A percentile compares a stretch with the other conserved stretches of the same genome.
These are phyloP conservation scores for Drosophila helvetica DNA, from an alignment of 2,888 invertebrate genomes.

Conservation along the genomic window DNA sequence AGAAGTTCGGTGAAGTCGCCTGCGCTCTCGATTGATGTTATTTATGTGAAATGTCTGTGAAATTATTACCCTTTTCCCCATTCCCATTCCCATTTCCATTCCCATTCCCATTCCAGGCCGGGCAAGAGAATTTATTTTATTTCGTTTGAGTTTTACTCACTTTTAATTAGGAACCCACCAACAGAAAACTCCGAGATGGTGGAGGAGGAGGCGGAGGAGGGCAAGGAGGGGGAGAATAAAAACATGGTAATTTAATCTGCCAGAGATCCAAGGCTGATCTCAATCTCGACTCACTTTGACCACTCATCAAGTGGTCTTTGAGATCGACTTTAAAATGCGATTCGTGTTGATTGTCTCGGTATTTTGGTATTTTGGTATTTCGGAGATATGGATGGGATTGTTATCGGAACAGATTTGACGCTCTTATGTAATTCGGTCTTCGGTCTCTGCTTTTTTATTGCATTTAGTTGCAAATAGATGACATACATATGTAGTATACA, in stretches of 20 bases:
- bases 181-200: slow-evolving; percentile 5
- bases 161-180: slow-evolving; percentile 75
- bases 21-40: slow-evolving; percentile 75
- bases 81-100: too few relatives aligned
- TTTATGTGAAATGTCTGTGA: slow-evolving; percentile 77
- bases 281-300: slow-evolving; percentile 73
- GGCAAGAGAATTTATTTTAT: slow-evolving; percentile 73
- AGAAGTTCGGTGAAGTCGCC: slow-evolving; percentile 46
- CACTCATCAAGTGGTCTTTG: slow-evolving; percentile 76
- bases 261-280: slow-evolving; percentile 56
- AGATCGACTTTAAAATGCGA: slow-evolving; percentile 68
- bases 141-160: slow-evolving; percentile 75
- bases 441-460: slow-evolving; percentile 52
- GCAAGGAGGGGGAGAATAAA: slow-evolving; percentile 27
- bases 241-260: slow-evolving; percentile 76
- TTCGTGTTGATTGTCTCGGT: slow-evolving; percentile 63
- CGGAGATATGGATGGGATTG: neutral
- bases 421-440: slow-evolving; percentile 59
- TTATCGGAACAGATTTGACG: slow-evolving; percentile 70
- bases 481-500: too few relatives aligned
- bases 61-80: slow-evolving; percentile 71
- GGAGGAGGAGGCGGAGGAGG: too few relatives aligned
- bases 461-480: slow-evolving; percentile 79
- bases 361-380: slow-evolving; percentile 8
- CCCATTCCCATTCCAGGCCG: slow-evolving; percentile 18